Evolutionary conservation across 2,888 invertebrate genomes (phyloP).

Genomic region (Stomorhina lunata): DNA sequence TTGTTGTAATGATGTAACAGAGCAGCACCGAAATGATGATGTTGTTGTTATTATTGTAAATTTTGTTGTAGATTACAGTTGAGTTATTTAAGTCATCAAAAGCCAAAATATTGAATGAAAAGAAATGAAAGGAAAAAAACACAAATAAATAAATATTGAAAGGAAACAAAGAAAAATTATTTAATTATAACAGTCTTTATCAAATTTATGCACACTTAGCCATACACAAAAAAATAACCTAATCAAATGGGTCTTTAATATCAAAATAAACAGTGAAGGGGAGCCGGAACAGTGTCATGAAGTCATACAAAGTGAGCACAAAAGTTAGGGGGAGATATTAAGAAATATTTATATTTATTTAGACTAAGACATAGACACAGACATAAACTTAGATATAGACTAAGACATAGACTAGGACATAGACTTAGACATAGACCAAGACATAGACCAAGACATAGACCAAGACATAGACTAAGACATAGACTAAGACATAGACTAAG

Average conservation of each 20-base stretch:
- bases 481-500: no score
- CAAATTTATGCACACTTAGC: background rate
- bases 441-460: no score
- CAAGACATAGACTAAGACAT: no score
- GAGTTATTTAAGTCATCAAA: conserved; percentile 40
- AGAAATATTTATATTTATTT: no score
- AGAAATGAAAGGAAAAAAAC: background rate
- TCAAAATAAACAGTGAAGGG: background rate
- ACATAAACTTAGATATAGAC: no score
- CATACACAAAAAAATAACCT: background rate
- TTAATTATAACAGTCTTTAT: conserved; percentile 32
- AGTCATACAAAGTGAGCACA: no score
- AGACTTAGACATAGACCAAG: no score
- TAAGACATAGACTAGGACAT: no score
- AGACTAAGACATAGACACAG: no score
- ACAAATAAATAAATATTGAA: background rate
- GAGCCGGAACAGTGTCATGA: no score
- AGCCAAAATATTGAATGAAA: background rate
- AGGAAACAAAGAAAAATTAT: conserved; percentile 29
- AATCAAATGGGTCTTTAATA: no score
- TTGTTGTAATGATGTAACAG: conserved; percentile 18
- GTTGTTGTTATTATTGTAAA: conserved; percentile 14
- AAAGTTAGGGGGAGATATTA: no score
- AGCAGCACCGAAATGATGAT: conserved; percentile 14
- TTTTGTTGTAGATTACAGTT: background rate